phyloP scores from a whole-genome alignment of 2,113 vertebrate genomes.

The Gobius niger region DNA sequence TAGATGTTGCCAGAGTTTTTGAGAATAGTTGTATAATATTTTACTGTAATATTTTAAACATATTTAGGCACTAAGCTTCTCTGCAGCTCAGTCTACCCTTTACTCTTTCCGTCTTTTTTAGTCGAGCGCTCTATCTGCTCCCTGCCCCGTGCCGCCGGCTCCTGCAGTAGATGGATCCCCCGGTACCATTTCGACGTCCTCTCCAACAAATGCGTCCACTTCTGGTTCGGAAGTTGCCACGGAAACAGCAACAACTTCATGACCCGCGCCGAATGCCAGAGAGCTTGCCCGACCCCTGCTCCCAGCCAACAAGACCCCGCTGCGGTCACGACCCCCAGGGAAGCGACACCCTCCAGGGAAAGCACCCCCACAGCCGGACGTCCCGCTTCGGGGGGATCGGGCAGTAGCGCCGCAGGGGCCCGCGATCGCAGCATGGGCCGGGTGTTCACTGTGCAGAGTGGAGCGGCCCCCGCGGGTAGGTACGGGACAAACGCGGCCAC shows the following conservation, averaged over 20 bases:
- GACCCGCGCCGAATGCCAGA: slow-evolving; percentile 83
- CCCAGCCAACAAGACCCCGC: slow-evolving; percentile 12
- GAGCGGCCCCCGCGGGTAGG: slow-evolving; percentile 11
- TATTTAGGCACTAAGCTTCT: no score
- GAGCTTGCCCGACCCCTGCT: slow-evolving; percentile 61
- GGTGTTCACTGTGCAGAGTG: slow-evolving; percentile 47
- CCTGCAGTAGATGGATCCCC: slow-evolving; percentile 83
- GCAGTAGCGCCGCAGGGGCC: neutral
- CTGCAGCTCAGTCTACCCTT: neutral
- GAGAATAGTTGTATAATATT: no score
- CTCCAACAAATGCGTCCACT: slow-evolving; percentile 84
- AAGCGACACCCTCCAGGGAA: neutral
- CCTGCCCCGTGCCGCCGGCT: slow-evolving; percentile 84
- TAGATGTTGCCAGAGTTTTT: no score
- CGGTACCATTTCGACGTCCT: slow-evolving; percentile 86
- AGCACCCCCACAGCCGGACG: slow-evolving; percentile 6
- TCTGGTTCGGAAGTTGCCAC: slow-evolving; percentile 93
- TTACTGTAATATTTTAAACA: no score
- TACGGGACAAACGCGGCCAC: slow-evolving; percentile 55
- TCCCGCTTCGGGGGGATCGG: neutral
- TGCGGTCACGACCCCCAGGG: neutral
- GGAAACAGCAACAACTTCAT: slow-evolving; percentile 92
- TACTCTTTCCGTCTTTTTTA: slow-evolving; percentile 37
- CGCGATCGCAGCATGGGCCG: slow-evolving; percentile 51
- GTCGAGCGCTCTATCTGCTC: slow-evolving; percentile 83